Conservation (phyloP, 1,140 invertebrate species). For the Drosophila pseudoobscura region DNA sequence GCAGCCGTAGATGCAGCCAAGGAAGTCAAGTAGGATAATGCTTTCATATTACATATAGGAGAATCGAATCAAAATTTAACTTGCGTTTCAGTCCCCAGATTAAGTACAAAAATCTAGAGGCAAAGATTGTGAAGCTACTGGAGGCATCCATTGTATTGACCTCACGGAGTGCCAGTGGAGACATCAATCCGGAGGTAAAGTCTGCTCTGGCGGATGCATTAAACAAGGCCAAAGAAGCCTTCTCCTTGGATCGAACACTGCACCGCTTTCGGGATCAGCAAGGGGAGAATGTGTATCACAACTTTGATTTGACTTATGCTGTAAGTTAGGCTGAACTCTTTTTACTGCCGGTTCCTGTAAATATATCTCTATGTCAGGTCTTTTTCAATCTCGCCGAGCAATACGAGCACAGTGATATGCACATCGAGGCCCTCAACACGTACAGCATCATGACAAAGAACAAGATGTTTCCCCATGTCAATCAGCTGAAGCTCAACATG, state of each 20-base stretch:
- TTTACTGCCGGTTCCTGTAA: background rate
- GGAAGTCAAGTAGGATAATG: constrained; percentile 85
- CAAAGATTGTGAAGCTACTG: constrained; percentile 92
- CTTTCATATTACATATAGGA: too few relatives aligned
- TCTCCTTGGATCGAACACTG: constrained; percentile 94
- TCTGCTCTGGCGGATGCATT: constrained; percentile 85
- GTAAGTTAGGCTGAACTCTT: constrained; percentile 84
- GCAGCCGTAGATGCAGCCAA: constrained; percentile 85
- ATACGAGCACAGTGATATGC: constrained; percentile 97
- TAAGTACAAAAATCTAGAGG: constrained; percentile 92
- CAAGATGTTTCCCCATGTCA: constrained; percentile 93
- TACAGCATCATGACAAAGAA: constrained; percentile 96
- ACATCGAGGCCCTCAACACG: constrained; percentile 96
- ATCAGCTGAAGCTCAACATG: constrained; percentile 98
- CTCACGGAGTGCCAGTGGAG: constrained; percentile 41
- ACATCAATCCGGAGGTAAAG: constrained; percentile 51
- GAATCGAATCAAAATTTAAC: background rate
- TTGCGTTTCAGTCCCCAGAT: constrained; percentile 86
- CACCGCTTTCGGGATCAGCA: constrained; percentile 95
- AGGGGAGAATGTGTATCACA: constrained; percentile 92
- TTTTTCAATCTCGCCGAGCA: constrained; percentile 97
- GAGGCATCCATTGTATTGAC: constrained; percentile 90
- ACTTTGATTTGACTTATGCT: constrained; percentile 96
- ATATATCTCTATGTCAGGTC: constrained; percentile 86
- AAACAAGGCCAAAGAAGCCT: constrained; percentile 98